Evolutionary conservation across 2,113 vertebrate species (phyloP).

Genomic region (Oryctolagus cuniculus): DNA sequence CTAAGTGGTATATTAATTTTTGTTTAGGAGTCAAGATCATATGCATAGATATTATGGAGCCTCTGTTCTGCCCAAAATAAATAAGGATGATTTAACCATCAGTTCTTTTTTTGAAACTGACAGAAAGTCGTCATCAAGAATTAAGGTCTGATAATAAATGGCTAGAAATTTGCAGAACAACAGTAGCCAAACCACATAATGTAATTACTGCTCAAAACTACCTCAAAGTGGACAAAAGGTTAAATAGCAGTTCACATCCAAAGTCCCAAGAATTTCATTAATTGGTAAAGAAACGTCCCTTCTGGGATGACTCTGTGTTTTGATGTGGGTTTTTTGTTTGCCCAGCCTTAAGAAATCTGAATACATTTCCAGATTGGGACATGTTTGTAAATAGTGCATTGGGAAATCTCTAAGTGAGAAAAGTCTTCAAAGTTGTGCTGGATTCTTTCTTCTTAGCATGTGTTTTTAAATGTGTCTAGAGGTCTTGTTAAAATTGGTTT

Average conservation of each 20-base stretch:
- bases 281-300: not conserved
- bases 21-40: slow-evolving; percentile 57
- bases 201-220: not conserved
- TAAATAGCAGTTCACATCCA: not conserved
- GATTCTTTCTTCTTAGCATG: not conserved
- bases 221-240: not conserved
- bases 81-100: slow-evolving; percentile 41
- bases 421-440: slow-evolving; percentile 51
- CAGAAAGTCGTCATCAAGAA: not conserved
- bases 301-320: not conserved
- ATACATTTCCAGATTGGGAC: not conserved
- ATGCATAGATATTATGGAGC: slow-evolving; percentile 11
- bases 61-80: slow-evolving; percentile 46
- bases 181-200: not conserved
- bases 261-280: slow-evolving; percentile 17
- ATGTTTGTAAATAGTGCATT: not conserved
- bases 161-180: slow-evolving; percentile 6
- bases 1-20: slow-evolving; percentile 42
- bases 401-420: slow-evolving; percentile 57
- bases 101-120: not conserved
- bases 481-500: slow-evolving; percentile 32
- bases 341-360: slow-evolving; percentile 54
- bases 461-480: slow-evolving; percentile 18
- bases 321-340: not conserved
- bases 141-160: not conserved